Evolutionary conservation across 2,113 vertebrate species (phyloP).

Genomic region (Phrynocephalus versicolor): DNA sequence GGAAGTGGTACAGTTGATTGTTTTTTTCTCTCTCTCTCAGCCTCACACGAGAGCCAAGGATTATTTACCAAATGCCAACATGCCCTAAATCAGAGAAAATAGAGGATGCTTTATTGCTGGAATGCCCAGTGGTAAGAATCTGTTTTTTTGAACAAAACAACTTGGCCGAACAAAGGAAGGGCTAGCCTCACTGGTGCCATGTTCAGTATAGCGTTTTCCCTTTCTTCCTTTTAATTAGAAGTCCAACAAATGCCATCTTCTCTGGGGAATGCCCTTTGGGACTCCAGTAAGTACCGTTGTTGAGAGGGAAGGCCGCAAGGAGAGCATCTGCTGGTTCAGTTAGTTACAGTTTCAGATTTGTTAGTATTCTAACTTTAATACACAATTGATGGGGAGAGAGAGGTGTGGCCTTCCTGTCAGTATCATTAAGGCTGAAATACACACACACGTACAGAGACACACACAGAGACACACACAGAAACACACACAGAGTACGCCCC

Average conservation of each 20-base stretch:
- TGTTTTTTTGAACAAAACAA: slow-evolving; percentile 34
- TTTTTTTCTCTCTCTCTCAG: slow-evolving; percentile 71
- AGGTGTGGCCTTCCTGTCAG: background rate
- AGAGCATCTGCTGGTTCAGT: background rate
- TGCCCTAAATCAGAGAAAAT: slow-evolving; percentile 89
- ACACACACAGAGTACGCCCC: too few relatives aligned
- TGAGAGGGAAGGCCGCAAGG: background rate
- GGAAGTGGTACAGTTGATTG: slow-evolving; percentile 57
- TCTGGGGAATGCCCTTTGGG: background rate
- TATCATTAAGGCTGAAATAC: background rate
- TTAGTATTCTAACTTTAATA: background rate
- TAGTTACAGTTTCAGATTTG: background rate
- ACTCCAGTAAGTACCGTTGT: background rate
- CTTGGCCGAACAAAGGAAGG: background rate
- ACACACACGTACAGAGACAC: too few relatives aligned
- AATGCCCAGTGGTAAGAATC: slow-evolving; percentile 90
- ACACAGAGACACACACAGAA: too few relatives aligned
- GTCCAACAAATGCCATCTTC: background rate
- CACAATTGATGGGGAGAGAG: too few relatives aligned
- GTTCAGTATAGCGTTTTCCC: background rate
- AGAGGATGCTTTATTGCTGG: slow-evolving; percentile 92
- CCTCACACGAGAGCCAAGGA: slow-evolving; percentile 81
- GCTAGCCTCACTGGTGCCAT: background rate
- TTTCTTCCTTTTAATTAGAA: background rate
- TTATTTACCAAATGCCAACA: slow-evolving; percentile 87